A percentile compares a stretch with the other conserved stretches of the same genome.
Conservation (phyloP, 2,888 invertebrate species). For the Dicycla oo region DNA sequence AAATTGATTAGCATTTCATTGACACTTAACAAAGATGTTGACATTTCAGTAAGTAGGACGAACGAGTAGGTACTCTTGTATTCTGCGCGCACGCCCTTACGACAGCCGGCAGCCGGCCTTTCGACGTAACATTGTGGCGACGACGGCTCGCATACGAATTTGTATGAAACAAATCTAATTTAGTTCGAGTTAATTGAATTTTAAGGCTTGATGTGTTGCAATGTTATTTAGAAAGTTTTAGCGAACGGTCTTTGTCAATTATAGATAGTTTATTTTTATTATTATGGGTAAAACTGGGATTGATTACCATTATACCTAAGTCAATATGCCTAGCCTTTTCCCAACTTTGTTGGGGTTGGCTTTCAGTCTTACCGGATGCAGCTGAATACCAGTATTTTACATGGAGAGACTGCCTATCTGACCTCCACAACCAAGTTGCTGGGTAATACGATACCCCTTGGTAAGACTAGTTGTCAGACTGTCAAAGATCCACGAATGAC, state of each 20-base stretch:
- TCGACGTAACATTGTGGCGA: constrained; percentile 74
- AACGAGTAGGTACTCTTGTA: constrained; percentile 67
- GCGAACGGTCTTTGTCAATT: background rate
- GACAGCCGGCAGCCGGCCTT: constrained; percentile 72
- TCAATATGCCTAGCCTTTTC: too few relatives aligned
- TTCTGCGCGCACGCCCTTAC: constrained; percentile 81
- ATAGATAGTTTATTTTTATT: background rate
- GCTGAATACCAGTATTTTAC: too few relatives aligned
- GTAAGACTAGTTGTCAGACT: too few relatives aligned
- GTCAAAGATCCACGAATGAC: too few relatives aligned
- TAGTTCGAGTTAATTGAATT: constrained; percentile 47
- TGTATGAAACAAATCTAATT: constrained; percentile 51
- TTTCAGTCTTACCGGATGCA: too few relatives aligned
- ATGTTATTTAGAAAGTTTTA: constrained; percentile 28
- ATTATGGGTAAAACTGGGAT: background rate
- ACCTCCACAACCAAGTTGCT: too few relatives aligned
- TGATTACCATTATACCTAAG: background rate
- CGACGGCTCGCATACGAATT: constrained; percentile 66
- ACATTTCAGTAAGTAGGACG: constrained; percentile 81
- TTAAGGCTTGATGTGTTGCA: constrained; percentile 15
- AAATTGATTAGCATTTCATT: constrained; percentile 72
- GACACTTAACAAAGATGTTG: constrained; percentile 70
- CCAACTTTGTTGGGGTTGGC: too few relatives aligned
- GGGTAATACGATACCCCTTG: too few relatives aligned
- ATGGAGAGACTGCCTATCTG: too few relatives aligned